Base-by-base conservation (phyloP, 2,888 invertebrate genomes). In the Standfussiana lucernea region DNA sequence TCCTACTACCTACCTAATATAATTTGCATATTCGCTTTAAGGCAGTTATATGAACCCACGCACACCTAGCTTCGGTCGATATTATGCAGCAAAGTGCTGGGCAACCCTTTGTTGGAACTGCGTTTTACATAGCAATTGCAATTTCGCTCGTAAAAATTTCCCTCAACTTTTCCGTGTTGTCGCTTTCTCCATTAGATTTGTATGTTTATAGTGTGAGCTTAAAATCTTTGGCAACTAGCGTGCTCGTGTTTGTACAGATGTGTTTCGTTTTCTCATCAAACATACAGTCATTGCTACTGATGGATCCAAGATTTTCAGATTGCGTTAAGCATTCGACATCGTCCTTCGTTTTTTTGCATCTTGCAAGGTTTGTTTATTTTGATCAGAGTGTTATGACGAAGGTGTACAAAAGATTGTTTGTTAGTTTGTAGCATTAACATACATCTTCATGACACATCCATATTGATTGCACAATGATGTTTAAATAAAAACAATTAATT, bases 1-100 rank as follows among this genome's bases (percentile, higher is more conserved):
- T 95, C 95, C 95, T 95, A 95, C 95, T 93, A 91, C 90, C 94
- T 91, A 90, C 89, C 84, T 81, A 88, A 89, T 88, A 86, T 88
- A 90, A 94, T 96, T 95, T 94, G 94, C 95, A 95, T 96, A 93
- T 94, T 93, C 92, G 90, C 85, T 91, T 89, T 92, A 91, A 90
- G 91, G 90, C 86, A 89, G 91, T 92, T 91, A 90, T 89, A 86
- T 82, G 90, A 83, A 80, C 95, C 95, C 93, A 95, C 95, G 90
- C 92, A 45, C 65, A 78, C 67, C 84, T 88, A 86, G 89, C 86
- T 83, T 71, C 67, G 74, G 75, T 74, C 69, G 78, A 68, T 45
- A 56, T 84, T 80, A 88, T 87, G 85, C 81, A 83, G 83, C 79
- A 74, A 83, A 80, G 85, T 80, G 77, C 76, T 71, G 66, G 65